Evolutionary conservation across 2,113 vertebrate genomes (phyloP).

Genomic region (Gadus macrocephalus): DNA sequence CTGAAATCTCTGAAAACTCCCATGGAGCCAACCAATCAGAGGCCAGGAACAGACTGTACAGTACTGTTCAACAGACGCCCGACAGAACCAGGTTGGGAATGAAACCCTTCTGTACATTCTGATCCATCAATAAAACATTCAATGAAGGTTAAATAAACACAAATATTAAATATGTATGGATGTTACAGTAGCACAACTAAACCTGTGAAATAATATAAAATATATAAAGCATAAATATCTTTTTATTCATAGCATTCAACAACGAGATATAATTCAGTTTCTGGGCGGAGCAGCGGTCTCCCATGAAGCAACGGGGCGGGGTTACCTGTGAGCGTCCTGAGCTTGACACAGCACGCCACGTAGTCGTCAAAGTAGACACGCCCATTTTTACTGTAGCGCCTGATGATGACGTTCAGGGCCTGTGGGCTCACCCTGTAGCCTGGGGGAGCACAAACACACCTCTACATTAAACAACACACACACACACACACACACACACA

Average conservation of each 20-base stretch:
- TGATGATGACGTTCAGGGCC: conserved; percentile 73
- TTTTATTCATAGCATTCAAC: not conserved
- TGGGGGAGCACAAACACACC: conserved; percentile 28
- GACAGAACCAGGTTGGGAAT: not conserved
- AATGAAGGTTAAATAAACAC: not conserved
- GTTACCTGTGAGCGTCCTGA: conserved; percentile 81
- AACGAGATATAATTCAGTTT: too few relatives aligned
- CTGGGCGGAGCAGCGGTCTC: not conserved
- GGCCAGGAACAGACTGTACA: not conserved
- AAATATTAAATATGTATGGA: not conserved
- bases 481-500: too few relatives aligned
- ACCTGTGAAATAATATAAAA: too few relatives aligned
- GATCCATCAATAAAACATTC: not conserved
- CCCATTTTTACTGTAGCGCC: conserved; percentile 83
- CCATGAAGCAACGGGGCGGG: not conserved
- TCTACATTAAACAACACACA: not conserved
- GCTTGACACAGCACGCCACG: conserved; percentile 87
- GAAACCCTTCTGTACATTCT: too few relatives aligned
- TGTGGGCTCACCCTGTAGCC: conserved; percentile 83
- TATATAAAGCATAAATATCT: not conserved
- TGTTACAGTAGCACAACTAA: not conserved
- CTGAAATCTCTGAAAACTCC: not conserved
- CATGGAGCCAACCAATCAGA: not conserved
- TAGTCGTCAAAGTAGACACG: conserved; percentile 89
- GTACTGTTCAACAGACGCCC: not conserved